Conservation (phyloP, 1,140 invertebrate species). For the Helicoverpa armigera region DNA sequence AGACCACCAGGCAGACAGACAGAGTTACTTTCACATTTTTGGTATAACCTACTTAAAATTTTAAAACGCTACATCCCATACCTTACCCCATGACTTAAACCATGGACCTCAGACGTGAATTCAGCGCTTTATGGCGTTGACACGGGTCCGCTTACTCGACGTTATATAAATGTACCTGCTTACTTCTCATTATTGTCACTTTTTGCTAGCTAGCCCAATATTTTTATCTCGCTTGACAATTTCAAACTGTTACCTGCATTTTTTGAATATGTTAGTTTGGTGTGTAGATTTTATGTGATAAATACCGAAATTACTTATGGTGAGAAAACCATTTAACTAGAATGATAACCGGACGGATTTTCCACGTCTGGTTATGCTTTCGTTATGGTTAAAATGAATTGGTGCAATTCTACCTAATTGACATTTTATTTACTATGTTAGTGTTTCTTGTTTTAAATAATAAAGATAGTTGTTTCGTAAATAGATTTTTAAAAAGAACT, state of each 20-base stretch:
- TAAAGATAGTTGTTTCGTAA: too few species aligned
- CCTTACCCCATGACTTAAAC: not conserved
- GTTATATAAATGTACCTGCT: slow-evolving; percentile 45
- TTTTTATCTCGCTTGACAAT: slow-evolving; percentile 36
- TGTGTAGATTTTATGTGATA: not conserved
- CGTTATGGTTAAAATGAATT: too few species aligned
- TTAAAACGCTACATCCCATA: slow-evolving; percentile 3
- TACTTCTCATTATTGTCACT: slow-evolving; percentile 49
- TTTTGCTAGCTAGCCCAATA: slow-evolving; percentile 42
- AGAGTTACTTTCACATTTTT: not conserved
- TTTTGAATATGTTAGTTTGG: slow-evolving; percentile 6
- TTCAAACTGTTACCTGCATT: not conserved
- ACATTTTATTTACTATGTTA: too few species aligned
- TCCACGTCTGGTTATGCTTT: too few species aligned
- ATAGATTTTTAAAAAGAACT: too few species aligned
- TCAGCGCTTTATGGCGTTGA: slow-evolving; percentile 49
- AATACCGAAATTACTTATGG: not conserved
- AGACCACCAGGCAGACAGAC: too few species aligned
- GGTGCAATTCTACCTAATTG: too few species aligned
- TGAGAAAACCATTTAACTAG: too few species aligned
- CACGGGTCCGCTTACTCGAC: slow-evolving; percentile 47
- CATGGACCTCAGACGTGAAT: slow-evolving; percentile 36
- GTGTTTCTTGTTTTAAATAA: too few species aligned
- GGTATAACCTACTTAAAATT: not conserved
- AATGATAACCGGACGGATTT: too few species aligned